Percentiles rank a stretch among this genome's conserved stretches.
These are phyloP conservation scores for Oreohelix idahoensis DNA, from an alignment of 1,140 invertebrate species.

Conservation along the genomic window DNA sequence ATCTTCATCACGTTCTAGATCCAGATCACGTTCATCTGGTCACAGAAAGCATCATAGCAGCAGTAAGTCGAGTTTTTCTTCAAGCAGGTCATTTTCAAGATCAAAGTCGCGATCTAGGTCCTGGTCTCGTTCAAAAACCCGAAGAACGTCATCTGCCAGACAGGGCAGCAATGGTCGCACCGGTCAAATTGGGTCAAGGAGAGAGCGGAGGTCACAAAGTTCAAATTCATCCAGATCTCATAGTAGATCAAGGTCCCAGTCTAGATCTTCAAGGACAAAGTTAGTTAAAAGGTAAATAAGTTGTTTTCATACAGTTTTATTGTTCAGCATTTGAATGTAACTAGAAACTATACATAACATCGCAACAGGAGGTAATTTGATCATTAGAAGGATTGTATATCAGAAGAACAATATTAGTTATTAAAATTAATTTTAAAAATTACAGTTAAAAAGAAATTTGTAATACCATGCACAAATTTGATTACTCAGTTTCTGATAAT, in stretches of 20 bases:
- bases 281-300: constrained; percentile 17
- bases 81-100: constrained; percentile 47
- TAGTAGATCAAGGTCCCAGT: constrained; percentile 51
- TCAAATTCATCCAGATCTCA: constrained; percentile 58
- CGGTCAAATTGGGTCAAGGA: constrained; percentile 28
- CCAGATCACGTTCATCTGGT: constrained; percentile 22
- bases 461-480: no score
- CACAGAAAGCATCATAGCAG: background rate
- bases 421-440: no score
- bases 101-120: constrained; percentile 53
- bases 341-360: no score
- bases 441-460: no score
- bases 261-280: constrained; percentile 63
- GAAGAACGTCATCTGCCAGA: constrained; percentile 57
- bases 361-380: no score
- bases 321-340: no score
- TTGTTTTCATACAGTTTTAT: background rate
- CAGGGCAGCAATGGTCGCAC: background rate
- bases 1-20: constrained; percentile 26
- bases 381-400: no score
- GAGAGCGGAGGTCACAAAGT: constrained; percentile 55
- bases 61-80: constrained; percentile 39
- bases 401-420: no score
- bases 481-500: no score
- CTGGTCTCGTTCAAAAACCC: constrained; percentile 54